Conservation (phyloP, 2,888 invertebrate genomes). For the Lithophane semibrunnea region DNA sequence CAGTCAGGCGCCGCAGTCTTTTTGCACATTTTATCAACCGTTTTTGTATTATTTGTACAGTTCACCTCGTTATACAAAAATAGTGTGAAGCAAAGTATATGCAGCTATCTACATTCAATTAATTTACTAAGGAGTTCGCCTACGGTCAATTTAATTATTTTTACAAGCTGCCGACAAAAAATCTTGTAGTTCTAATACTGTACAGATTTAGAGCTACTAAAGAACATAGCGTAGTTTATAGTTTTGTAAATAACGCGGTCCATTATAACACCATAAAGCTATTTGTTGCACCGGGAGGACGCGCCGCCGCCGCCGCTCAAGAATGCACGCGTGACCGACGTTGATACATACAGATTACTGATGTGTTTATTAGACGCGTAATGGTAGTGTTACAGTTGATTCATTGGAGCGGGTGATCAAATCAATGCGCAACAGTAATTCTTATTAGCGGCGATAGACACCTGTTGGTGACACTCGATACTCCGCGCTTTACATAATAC, state of each 20-base stretch:
- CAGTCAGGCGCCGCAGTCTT: constrained; percentile 40
- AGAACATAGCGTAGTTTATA: constrained; percentile 54
- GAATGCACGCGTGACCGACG: constrained; percentile 57
- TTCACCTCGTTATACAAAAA: constrained; percentile 56
- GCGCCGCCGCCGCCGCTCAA: constrained; percentile 20
- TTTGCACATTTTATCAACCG: constrained; percentile 44
- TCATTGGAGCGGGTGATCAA: constrained; percentile 62
- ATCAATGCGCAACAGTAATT: constrained; percentile 74
- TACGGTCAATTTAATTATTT: constrained; percentile 27
- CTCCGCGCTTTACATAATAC: constrained; percentile 81
- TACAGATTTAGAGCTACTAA: constrained; percentile 27
- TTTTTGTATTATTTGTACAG: constrained; percentile 54
- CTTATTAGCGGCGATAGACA: constrained; percentile 78
- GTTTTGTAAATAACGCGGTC: constrained; percentile 57
- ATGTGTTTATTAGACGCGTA: constrained; percentile 62
- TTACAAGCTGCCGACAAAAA: constrained; percentile 30
- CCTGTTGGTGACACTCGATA: constrained; percentile 83
- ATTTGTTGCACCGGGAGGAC: constrained; percentile 55
- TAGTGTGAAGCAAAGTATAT: constrained; percentile 45
- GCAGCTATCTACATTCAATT: constrained; percentile 35
- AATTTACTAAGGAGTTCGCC: constrained; percentile 19
- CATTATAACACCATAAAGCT: constrained; percentile 61
- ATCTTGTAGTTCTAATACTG: constrained; percentile 16
- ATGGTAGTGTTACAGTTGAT: constrained; percentile 61
- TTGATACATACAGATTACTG: constrained; percentile 61